Conservation (phyloP, 2,888 invertebrate genomes). For the Pecten maximus region DNA sequence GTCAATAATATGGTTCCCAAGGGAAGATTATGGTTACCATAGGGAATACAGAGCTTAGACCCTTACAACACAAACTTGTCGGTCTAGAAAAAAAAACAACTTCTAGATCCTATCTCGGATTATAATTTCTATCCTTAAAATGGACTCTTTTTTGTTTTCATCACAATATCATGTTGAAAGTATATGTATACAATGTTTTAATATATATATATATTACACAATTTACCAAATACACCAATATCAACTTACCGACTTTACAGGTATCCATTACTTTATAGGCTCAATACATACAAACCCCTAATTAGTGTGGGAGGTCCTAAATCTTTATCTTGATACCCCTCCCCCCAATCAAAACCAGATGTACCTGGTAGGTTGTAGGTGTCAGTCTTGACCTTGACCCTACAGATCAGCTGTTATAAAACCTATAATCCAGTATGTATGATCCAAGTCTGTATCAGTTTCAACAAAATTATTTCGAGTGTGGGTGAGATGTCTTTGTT, state of each 20-base stretch:
- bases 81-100: too few species aligned
- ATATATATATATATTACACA: too few species aligned
- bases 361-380: constrained; percentile 2
- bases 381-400: neutral
- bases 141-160: too few species aligned
- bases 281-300: neutral
- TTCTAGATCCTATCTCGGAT: too few species aligned
- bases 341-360: neutral
- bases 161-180: too few species aligned
- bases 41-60: too few species aligned
- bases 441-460: neutral
- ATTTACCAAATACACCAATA: neutral
- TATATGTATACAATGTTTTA: too few species aligned
- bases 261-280: neutral
- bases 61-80: too few species aligned
- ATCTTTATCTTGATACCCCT: neutral
- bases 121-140: too few species aligned
- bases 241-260: neutral
- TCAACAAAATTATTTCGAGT: neutral
- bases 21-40: neutral
- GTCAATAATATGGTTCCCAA: neutral
- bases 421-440: neutral
- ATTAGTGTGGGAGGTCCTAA: neutral
- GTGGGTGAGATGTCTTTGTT: neutral
- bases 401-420: neutral